Conservation (phyloP, 1,140 invertebrate species). For the Berghia stephanieae region DNA sequence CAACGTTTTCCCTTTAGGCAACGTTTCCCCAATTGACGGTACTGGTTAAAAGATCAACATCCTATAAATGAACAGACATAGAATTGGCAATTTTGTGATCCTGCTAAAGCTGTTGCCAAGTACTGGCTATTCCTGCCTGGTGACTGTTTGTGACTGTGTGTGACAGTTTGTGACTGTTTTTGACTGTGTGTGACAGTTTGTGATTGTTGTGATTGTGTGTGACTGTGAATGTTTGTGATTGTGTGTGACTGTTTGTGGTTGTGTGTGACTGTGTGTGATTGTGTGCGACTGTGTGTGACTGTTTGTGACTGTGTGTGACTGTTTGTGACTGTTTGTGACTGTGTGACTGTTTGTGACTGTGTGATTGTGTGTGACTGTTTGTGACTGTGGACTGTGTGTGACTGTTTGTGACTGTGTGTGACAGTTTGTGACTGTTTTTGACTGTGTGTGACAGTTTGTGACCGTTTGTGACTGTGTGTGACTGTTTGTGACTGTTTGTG, state of each 20-base stretch:
- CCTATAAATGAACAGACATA: slow-evolving; percentile 35
- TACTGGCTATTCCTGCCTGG: slow-evolving; percentile 17
- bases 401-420: not conserved
- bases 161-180: not conserved
- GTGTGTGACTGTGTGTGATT: slow-evolving; percentile 27
- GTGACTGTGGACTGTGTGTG: not conserved
- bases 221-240: not conserved
- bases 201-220: not conserved
- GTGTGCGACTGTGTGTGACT: slow-evolving; percentile 18
- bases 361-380: not conserved
- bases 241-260: not conserved
- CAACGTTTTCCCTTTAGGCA: not conserved
- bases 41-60: not conserved
- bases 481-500: too few relatives aligned
- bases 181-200: not conserved
- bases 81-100: slow-evolving; percentile 40
- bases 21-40: not conserved
- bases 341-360: not conserved
- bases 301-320: slow-evolving; percentile 3
- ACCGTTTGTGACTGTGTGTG: slow-evolving; percentile 32
- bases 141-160: slow-evolving; percentile 1
- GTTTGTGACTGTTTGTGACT: not conserved
- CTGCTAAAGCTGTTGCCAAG: slow-evolving; percentile 39
- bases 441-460: slow-evolving; percentile 21
- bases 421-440: slow-evolving; percentile 26